Evolutionary conservation across 2,113 vertebrate species (phyloP).

Genomic region (Cisticola juncidis): DNA sequence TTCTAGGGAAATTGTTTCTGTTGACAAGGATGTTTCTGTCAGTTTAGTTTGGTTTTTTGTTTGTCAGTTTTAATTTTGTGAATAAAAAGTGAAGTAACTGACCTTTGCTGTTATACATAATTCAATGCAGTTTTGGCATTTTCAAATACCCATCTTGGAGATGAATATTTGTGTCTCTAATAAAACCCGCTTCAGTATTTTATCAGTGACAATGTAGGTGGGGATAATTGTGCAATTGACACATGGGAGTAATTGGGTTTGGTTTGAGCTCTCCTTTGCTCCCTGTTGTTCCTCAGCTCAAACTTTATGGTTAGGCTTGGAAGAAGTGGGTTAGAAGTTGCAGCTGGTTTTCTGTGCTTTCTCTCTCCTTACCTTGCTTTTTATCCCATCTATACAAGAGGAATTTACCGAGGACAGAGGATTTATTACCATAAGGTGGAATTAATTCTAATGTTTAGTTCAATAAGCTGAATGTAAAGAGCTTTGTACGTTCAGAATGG

Average conservation of each 20-base stretch:
- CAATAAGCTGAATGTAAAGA: background rate
- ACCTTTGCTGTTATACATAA: background rate
- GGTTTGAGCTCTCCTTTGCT: background rate
- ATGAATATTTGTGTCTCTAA: background rate
- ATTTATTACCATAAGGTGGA: background rate
- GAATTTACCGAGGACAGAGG: background rate
- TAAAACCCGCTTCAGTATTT: background rate
- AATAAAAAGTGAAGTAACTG: background rate
- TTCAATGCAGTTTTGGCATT: background rate
- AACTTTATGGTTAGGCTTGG: background rate
- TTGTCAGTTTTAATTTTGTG: background rate
- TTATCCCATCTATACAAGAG: background rate
- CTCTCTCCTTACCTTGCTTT: background rate
- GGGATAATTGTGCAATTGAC: background rate
- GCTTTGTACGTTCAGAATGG: background rate
- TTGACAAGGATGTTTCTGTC: background rate
- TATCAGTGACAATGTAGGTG: background rate
- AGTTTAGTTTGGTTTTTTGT: background rate
- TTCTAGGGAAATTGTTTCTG: background rate
- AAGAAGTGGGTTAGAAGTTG: background rate
- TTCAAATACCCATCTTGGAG: background rate
- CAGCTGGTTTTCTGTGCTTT: background rate
- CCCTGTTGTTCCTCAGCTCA: background rate
- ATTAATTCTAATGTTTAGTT: background rate
- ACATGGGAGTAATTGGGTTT: background rate